Evolutionary conservation across 2,797 vertebrate species (phyloP).

Genomic region (Myioborus melanocephalus): DNA sequence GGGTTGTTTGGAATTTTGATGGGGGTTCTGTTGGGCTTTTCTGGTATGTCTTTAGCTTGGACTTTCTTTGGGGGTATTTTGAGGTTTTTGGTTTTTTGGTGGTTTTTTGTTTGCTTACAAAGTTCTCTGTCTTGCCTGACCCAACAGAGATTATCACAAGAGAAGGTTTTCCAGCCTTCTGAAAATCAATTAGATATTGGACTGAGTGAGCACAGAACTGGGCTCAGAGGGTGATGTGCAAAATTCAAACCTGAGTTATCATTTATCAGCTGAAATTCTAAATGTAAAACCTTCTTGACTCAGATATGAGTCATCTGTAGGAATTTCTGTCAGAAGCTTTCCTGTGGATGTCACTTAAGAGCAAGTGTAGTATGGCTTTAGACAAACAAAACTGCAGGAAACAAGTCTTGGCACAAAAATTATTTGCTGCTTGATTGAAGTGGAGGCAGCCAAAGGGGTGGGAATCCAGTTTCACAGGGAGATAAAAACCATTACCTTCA

Average conservation of each 20-base stretch:
- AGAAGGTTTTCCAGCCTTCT: not conserved
- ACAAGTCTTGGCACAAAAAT: not conserved
- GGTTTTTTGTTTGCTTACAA: not conserved
- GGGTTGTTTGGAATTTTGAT: rapidly evolving
- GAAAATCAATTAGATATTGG: not conserved
- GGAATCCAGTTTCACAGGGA: not conserved
- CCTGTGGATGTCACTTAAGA: not conserved
- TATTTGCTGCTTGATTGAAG: not conserved
- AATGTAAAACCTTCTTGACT: not conserved
- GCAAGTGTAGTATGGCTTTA: not conserved
- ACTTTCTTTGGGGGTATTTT: not conserved
- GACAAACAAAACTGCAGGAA: not conserved
- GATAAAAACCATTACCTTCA: not conserved
- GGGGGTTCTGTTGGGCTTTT: rapidly evolving
- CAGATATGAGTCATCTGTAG: not conserved
- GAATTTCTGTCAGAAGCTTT: not conserved
- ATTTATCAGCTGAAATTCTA: not conserved
- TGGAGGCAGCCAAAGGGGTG: not conserved
- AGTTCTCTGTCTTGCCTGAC: not conserved
- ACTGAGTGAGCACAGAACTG: not conserved
- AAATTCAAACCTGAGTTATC: not conserved
- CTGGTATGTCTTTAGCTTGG: not conserved
- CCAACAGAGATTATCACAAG: not conserved
- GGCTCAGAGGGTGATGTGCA: rapidly evolving
- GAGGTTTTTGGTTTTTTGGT: not conserved